Percentiles rank a stretch among this genome's conserved stretches.
Conservation (phyloP, 2,888 invertebrate genomes). For the Drosophila rubida region DNA sequence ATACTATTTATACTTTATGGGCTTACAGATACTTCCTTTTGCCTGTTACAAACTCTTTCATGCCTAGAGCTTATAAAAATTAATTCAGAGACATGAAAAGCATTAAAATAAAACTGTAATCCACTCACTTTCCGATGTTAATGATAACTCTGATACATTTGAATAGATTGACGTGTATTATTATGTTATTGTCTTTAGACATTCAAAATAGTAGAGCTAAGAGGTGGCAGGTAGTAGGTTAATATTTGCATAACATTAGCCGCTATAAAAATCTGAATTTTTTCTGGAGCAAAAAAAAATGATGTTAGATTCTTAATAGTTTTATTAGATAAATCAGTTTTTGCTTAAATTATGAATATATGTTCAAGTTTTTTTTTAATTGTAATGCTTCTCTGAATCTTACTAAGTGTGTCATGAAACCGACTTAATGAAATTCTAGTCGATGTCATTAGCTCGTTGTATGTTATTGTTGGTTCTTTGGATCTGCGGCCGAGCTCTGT, state of each 20-base stretch:
- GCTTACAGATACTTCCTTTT: no score
- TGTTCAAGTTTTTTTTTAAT: constrained; percentile 15
- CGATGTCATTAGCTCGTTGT: constrained; percentile 86
- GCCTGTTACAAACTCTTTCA: no score
- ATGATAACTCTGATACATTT: no score
- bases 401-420: constrained; percentile 33
- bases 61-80: no score
- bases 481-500: constrained; percentile 91
- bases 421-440: constrained; percentile 89
- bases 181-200: background rate
- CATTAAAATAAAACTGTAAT: background rate
- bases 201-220: background rate
- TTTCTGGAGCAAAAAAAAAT: no score
- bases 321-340: constrained; percentile 66
- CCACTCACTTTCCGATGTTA: no score
- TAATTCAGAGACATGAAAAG: no score
- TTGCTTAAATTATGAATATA: constrained; percentile 53
- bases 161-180: no score
- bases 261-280: background rate
- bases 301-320: constrained; percentile 34
- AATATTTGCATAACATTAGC: constrained; percentile 9
- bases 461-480: constrained; percentile 87
- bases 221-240: no score
- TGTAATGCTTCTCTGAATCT: constrained; percentile 39
- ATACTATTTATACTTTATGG: no score